A percentile compares a stretch with the other conserved stretches of the same genome.
Conservation (phyloP, 2,797 vertebrate species). For the Pseudochaenichthys georgianus region DNA sequence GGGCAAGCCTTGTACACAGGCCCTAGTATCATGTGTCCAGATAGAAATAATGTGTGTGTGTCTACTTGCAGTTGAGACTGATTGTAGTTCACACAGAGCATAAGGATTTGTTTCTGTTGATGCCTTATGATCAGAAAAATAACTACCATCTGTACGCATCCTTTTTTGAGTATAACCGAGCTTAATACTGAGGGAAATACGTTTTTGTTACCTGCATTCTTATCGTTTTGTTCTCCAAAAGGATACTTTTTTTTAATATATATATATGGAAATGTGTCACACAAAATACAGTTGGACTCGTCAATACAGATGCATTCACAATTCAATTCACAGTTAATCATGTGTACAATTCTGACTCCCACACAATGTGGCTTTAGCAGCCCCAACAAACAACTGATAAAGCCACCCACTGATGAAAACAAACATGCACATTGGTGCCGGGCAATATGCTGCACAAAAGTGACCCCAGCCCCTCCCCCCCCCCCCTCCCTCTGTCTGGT, state of each 20-base stretch:
- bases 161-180: too few relatives aligned
- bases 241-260: too few relatives aligned
- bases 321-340: not conserved
- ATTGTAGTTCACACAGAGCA: constrained; percentile 26
- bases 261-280: constrained; percentile 8
- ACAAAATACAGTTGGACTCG: not conserved
- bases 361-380: not conserved
- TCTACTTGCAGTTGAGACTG: constrained; percentile 22
- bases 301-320: not conserved
- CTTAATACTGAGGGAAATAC: too few relatives aligned
- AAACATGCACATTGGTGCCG: constrained; percentile 30
- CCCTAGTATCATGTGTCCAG: constrained; percentile 43
- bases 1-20: constrained; percentile 31
- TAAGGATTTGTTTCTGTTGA: constrained; percentile 14
- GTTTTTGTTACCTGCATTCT: too few relatives aligned
- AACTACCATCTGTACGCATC: too few relatives aligned
- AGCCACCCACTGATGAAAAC: constrained; percentile 18
- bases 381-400: constrained; percentile 16
- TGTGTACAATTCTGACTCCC: not conserved
- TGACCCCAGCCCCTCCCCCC: constrained; percentile 36
- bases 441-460: constrained; percentile 43
- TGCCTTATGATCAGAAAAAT: constrained; percentile 12
- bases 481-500: constrained; percentile 62
- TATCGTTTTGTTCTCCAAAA: too few relatives aligned
- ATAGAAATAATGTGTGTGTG: constrained; percentile 8